Evolutionary conservation across 1,140 invertebrate species (phyloP), one percentile per base, ranked within the genome.

Genomic region (Mizuhopecten yessoensis): DNA sequence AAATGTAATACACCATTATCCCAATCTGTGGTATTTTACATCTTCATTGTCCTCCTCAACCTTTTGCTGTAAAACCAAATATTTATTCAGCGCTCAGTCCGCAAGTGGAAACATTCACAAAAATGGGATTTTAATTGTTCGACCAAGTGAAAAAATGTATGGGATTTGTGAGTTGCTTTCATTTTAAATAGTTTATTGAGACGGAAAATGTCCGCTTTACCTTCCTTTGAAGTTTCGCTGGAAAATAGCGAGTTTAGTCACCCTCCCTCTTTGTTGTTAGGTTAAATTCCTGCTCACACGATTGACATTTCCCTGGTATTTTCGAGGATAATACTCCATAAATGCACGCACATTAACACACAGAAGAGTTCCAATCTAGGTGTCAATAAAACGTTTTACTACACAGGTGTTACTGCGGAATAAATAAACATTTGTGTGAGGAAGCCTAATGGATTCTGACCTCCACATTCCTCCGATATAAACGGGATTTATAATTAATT

Each of bases 151-250:
- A 75, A n/a, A 75, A 75, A 75, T 75, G 57, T 75, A 75, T 75
- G n/a, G 57, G 57, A 75, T 75, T 75, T 75, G 57, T 29, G 57
- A 75, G 57, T 75, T 75, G 57, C 57, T 75, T 75, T 75, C 57
- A n/a, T 75, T 75, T 75, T 75, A 75, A 75, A 75, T 75, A 75
- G 57, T 75, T 75, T 75, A 75, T 75, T 75, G 57, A 75, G 57
- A 75, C 57, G 57, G 57, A 75, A 75, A 75, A 75, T 75, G 57
- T 75, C 11, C 57, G 57, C 57, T 29, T 75, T 75, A 75, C 23
- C 57, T 75, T 75, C 57, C 57, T 75, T 75, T 75, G 57, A 75
- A 75, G 57, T 75, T 75, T 75, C 57, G 57, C 57, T 75, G 23
- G 23, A 75, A 75, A 75, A 75, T 75, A 75, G 57, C 57, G 57